Evolutionary conservation across 92 coral and sea anemone species (phyloP), one percentile per base, ranked within the genome.

Genomic region (Zoanthus sociatus): DNA sequence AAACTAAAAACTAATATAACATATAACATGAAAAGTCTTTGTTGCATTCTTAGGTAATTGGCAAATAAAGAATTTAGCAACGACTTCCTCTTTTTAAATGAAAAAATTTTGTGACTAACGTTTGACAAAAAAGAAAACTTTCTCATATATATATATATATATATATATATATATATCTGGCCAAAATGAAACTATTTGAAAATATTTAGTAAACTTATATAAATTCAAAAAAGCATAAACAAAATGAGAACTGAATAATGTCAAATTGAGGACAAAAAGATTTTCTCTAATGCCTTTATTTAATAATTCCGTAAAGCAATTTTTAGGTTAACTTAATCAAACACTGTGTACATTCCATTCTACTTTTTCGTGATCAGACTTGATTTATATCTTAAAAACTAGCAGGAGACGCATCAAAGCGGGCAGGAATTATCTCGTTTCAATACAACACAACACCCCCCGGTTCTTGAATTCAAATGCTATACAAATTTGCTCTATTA

Each of bases 301-400:
- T 66, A 48, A 64, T 63, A 47, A 42, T 66, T 13, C 45, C 26
- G 26, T 63, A 64, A 44, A 42, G 74, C 16, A 64, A 16, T 9
- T 79, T 42, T 63, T 7, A 44, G 21, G 74, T 46, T 66, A 81
- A 81, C 67, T 73, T 18, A 78, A 81, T 64, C 74, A 79, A 16
- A 45, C 64, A 44, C 42, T 21, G 37, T 67, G 47, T 44, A 63
- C 17, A 63, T 63, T 63, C 20, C 30, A 63, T 9, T 6, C 21
- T 16, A 61, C 69, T 15, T 21, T 63, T 81, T 81, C 85, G 85
- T 81, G 85, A 81, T 81, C 66, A 9, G 85, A 81, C 55, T 45
- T 81, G 44, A 74, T 68, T 16, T 45, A 48, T 70, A 32, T 73
- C 45, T 31, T 44, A 1, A 50, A 79, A 79, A 20, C 58, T 66